Percentiles rank a stretch among this genome's conserved stretches.
Evolutionary conservation across 1,140 invertebrate species (phyloP).

Genomic region (Telenomus remus): DNA sequence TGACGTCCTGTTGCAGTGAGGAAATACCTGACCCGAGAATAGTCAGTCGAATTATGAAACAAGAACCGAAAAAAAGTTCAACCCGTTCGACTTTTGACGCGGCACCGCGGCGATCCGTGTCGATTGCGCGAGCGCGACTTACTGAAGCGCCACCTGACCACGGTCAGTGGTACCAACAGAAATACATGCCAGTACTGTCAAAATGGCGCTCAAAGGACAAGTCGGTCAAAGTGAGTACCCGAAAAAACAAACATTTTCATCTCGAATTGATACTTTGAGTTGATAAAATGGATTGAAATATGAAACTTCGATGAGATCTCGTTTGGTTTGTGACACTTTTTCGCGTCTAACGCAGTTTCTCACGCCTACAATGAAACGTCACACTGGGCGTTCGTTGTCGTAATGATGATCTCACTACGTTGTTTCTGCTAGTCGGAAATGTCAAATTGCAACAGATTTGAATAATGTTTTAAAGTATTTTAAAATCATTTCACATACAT

Average conservation of each 20-base stretch:
- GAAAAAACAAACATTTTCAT: conserved; percentile 64
- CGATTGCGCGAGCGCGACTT: neutral
- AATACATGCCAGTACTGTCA: conserved; percentile 60
- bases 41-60: no score
- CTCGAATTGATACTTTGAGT: conserved; percentile 17
- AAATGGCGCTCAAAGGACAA: conserved; percentile 78
- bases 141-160: conserved; percentile 14
- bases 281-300: conserved; percentile 36
- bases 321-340: neutral
- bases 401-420: conserved; percentile 23
- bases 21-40: no score
- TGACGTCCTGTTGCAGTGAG: no score
- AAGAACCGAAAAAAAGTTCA: no score
- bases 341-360: neutral
- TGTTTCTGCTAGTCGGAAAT: conserved; percentile 37
- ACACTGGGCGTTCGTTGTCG: conserved; percentile 61
- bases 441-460: conserved; percentile 7
- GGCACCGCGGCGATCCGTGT: no score
- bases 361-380: conserved; percentile 42
- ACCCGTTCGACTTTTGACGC: no score
- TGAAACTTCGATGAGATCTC: conserved; percentile 1
- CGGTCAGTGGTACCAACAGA: neutral
- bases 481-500: no score
- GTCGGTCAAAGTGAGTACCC: conserved; percentile 78
- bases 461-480: neutral